phyloP scores from a whole-genome alignment of 2,797 vertebrate genomes.

The Chelon labrosus region DNA sequence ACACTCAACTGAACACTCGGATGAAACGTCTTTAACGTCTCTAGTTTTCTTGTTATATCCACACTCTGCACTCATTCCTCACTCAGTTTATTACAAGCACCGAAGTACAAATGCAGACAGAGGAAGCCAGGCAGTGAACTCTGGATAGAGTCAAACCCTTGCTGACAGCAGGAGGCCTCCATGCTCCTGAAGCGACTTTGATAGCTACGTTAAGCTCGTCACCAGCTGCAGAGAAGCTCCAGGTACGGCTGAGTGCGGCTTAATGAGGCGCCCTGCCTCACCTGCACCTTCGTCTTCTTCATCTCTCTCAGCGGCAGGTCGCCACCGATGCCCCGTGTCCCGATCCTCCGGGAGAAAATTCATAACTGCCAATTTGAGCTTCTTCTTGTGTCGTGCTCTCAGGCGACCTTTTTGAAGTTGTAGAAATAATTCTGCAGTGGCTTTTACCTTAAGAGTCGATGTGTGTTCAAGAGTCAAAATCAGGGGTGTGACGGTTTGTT shows the following conservation, averaged over 20 bases:
- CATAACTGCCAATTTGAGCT: conserved; percentile 13
- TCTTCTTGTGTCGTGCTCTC: too few relatives aligned
- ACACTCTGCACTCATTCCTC: not conserved
- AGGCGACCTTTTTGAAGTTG: too few relatives aligned
- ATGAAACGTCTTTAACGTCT: too few relatives aligned
- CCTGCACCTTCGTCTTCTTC: conserved; percentile 19
- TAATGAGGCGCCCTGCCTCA: conserved; percentile 42
- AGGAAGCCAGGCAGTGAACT: not conserved
- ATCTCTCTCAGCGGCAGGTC: conserved; percentile 11
- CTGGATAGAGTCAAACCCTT: not conserved
- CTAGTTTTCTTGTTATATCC: not conserved
- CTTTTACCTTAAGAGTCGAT: too few relatives aligned
- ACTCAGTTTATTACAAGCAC: not conserved
- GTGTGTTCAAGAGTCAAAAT: too few relatives aligned
- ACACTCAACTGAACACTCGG: too few relatives aligned
- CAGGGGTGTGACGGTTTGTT: too few relatives aligned
- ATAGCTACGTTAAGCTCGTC: conserved; percentile 13
- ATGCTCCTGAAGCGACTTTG: conserved; percentile 20
- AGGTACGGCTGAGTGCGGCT: conserved; percentile 23
- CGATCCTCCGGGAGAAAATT: not conserved
- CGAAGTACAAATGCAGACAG: not conserved
- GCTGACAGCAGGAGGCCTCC: not conserved
- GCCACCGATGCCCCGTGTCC: not conserved
- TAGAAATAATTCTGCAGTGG: too few relatives aligned
- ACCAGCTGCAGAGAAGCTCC: not conserved